Evolutionary conservation across 2,113 vertebrate species (phyloP), one percentile per base, ranked within the genome.

Genomic region (Dipodomys spectabilis): DNA sequence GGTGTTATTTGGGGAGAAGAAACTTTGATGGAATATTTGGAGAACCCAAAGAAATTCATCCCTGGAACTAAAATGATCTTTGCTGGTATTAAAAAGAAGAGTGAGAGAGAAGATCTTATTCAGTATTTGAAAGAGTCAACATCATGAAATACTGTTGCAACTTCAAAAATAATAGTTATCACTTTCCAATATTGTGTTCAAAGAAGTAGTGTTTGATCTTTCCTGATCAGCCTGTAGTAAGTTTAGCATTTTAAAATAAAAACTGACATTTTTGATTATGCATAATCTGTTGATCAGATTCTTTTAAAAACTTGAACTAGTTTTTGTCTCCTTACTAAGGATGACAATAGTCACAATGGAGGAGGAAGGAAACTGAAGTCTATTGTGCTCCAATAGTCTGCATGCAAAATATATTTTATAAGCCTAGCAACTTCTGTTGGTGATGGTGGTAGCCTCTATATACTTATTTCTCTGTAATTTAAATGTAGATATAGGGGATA

Each of bases 21-120:
- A 5, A 99, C 98, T 79, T 95, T 99, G 73, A 98, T 96, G 94
- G 94, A 99, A 73, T 99, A 99, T 97, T 97, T 99, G 98, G 98
- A 99, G 93, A 99, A 99, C 91, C 98, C 98, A 53, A 99, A 99
- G 98, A 99, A 99, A 96, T 99, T 98, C 96, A 99, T 99, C 96
- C 98, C 98, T 91, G 98, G 98, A 97, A 99, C 98, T 80, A 99
- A 99, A 98, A 99, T 98, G 96, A 97, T 99, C 96, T 99, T 99
- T 83, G 98, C 98, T 92, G 98, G 98, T 72, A 98, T 99, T 97
- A 99, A 98, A 97, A 99, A 99, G 98, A 98, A 99, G 98, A 98
- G 81, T 4, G 98, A 99, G 88, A 98, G 98, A 72, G 62, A 97
- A 74, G 98, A 99, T 95, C 97, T 99, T 64, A 98, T 98, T 95